These are phyloP conservation scores for Phragmatobia fuliginosa DNA, from an alignment of 2,888 invertebrate species.

Conservation along the genomic window DNA sequence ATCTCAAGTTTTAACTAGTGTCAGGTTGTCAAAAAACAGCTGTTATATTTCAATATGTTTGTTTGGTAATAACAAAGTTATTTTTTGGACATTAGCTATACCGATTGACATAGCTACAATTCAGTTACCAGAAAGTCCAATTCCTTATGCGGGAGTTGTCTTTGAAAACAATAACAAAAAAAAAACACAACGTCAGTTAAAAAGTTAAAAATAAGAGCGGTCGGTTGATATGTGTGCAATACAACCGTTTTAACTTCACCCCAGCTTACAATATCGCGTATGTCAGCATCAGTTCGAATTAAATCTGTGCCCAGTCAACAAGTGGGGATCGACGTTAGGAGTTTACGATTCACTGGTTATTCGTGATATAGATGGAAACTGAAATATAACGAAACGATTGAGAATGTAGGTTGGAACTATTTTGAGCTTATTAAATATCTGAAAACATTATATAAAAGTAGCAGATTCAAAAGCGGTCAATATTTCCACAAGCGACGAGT, in stretches of 20 bases:
- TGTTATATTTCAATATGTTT: too few species aligned
- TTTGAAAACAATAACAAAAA: too few species aligned
- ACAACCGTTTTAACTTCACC: not conserved
- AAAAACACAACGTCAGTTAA: not conserved
- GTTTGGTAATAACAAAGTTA: too few species aligned
- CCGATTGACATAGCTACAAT: not conserved
- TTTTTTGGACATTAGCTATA: not conserved
- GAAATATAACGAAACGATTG: conserved; percentile 20
- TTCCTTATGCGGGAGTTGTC: too few species aligned
- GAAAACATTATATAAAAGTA: conserved; percentile 21
- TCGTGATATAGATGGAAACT: conserved; percentile 40
- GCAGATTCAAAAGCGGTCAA: conserved; percentile 24
- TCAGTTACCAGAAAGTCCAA: too few species aligned
- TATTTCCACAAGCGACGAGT: conserved; percentile 25
- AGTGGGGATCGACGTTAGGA: conserved; percentile 45
- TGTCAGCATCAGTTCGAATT: conserved; percentile 28
- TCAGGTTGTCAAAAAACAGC: too few species aligned
- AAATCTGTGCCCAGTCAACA: conserved; percentile 62
- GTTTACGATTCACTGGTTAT: conserved; percentile 44
- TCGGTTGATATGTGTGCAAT: not conserved
- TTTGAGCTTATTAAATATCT: not conserved
- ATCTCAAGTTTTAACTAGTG: too few species aligned
- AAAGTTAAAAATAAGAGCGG: not conserved
- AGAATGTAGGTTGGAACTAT: not conserved
- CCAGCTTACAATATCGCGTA: conserved; percentile 4